A percentile compares a stretch with the other conserved stretches of the same genome.
phyloP scores from a whole-genome alignment of 2,113 vertebrate genomes.

The Hemiscyllium ocellatum region DNA sequence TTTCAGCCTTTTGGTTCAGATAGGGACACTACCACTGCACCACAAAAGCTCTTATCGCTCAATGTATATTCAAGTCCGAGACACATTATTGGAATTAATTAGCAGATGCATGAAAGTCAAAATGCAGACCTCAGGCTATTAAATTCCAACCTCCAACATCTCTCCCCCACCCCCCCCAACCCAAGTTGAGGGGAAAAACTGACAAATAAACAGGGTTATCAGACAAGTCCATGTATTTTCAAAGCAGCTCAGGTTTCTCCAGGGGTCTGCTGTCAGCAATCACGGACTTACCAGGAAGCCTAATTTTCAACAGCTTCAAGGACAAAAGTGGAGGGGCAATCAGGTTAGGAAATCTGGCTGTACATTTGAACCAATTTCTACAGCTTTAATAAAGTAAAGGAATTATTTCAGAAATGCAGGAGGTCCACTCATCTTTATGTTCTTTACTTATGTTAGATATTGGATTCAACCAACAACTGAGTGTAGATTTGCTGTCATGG shows the following conservation, averaged over 20 bases:
- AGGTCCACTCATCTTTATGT: neutral
- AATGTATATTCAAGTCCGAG: neutral
- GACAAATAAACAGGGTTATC: neutral
- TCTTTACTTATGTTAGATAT: neutral
- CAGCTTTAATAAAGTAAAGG: neutral
- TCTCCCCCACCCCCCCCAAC: neutral
- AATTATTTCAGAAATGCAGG: neutral
- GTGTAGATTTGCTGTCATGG: neutral
- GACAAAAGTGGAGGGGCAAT: neutral
- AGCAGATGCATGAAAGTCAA: neutral
- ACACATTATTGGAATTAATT: neutral
- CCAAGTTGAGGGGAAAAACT: neutral
- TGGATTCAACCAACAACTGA: neutral
- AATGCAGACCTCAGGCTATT: neutral
- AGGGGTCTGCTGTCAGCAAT: neutral
- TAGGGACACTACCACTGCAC: neutral
- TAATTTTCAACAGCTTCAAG: neutral
- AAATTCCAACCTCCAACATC: too few species aligned
- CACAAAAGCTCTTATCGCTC: too few species aligned
- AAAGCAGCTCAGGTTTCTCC: neutral
- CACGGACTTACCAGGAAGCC: neutral
- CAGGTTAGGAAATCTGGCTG: neutral
- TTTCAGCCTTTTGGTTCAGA: neutral
- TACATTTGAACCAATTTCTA: neutral
- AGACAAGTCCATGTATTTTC: neutral